phyloP scores from a whole-genome alignment of 1,140 invertebrate genomes.

The Drosophila sturtevanti region DNA sequence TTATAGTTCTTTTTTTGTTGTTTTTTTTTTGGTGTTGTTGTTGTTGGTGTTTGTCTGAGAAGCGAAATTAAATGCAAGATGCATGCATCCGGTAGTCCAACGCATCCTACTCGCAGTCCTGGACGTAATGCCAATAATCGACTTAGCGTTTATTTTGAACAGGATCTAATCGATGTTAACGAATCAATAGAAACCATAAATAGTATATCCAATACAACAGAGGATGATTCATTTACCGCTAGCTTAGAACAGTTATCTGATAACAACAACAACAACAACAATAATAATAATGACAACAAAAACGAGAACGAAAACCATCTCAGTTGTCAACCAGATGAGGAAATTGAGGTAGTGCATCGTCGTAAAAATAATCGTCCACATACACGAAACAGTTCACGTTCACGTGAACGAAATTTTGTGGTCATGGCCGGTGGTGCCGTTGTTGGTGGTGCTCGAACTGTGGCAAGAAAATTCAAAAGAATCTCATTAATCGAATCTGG shows the following conservation, averaged over 20 bases:
- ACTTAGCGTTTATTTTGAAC: constrained; percentile 33
- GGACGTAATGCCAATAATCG: constrained; percentile 4
- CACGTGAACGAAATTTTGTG: constrained; percentile 43
- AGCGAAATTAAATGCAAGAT: constrained; percentile 2
- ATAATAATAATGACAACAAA: no score
- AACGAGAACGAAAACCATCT: constrained; percentile 2
- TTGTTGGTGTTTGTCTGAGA: not conserved
- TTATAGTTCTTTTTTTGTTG: not conserved
- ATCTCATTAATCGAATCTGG: constrained; percentile 46
- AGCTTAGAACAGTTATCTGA: not conserved
- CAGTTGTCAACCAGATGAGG: not conserved
- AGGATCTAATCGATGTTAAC: constrained; percentile 26
- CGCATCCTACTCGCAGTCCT: not conserved
- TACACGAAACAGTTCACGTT: constrained; percentile 9
- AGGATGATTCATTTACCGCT: not conserved
- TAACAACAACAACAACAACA: constrained; percentile 18
- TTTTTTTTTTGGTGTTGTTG: not conserved
- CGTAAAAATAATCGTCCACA: constrained; percentile 24
- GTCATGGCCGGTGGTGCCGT: constrained; percentile 38
- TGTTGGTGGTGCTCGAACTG: constrained; percentile 37
- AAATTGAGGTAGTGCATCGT: constrained; percentile 16
- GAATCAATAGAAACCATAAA: not conserved
- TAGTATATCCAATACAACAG: not conserved
- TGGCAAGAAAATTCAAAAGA: constrained; percentile 45
- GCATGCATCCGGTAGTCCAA: constrained; percentile 2